These are phyloP conservation scores for Cryptocephalus primarius DNA, from an alignment of 2,888 invertebrate genomes.

Conservation along the genomic window DNA sequence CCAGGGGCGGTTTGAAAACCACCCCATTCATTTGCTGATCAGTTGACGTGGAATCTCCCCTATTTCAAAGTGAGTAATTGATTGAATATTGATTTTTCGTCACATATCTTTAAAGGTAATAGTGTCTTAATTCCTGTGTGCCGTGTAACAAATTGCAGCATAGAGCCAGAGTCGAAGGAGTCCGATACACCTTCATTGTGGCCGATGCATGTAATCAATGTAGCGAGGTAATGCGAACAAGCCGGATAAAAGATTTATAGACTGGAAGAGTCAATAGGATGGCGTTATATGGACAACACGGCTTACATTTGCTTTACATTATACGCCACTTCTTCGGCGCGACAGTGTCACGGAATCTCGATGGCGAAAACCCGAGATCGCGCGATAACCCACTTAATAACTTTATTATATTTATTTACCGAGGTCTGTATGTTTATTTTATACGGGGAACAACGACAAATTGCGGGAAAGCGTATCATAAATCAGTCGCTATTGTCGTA, in stretches of 20 bases:
- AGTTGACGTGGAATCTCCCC: too few relatives aligned
- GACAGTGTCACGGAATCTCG: not conserved
- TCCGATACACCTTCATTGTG: too few relatives aligned
- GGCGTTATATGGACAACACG: slow-evolving; percentile 27
- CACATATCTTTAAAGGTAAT: too few relatives aligned
- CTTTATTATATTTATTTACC: slow-evolving; percentile 11
- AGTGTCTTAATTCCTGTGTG: too few relatives aligned
- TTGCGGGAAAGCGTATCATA: slow-evolving; percentile 9
- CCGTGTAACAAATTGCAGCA: too few relatives aligned
- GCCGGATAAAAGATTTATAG: slow-evolving; percentile 33
- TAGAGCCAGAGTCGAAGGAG: too few relatives aligned
- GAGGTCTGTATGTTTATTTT: slow-evolving; percentile 4
- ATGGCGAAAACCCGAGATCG: too few relatives aligned
- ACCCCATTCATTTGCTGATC: too few relatives aligned
- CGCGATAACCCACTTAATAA: slow-evolving; percentile 18
- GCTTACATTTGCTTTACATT: not conserved
- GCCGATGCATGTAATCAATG: slow-evolving; percentile 35
- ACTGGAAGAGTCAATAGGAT: slow-evolving; percentile 18
- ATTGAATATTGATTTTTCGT: too few relatives aligned
- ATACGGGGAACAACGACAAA: slow-evolving; percentile 10
- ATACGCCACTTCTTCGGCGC: not conserved
- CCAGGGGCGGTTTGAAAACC: too few relatives aligned
- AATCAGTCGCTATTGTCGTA: slow-evolving; percentile 6
- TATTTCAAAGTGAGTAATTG: too few relatives aligned
- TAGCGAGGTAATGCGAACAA: slow-evolving; percentile 34